Evolutionary conservation across 1,140 invertebrate species (phyloP), one percentile per base, ranked within the genome.

Genomic region (Anoplolepis gracilipes): DNA sequence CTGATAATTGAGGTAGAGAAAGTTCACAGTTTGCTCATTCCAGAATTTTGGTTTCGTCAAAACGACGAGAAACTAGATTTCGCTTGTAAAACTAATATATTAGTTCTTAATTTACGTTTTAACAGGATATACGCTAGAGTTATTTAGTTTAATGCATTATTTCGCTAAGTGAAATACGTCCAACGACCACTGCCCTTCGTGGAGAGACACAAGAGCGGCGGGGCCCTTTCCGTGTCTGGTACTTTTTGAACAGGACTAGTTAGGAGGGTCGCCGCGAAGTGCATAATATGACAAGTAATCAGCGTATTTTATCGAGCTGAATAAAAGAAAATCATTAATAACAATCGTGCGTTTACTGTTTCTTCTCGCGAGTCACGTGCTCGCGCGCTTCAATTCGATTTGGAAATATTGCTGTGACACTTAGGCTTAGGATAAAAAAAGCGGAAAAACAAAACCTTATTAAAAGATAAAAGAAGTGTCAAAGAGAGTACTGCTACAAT

Each of bases 401-500:
- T 94, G 93, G 92, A 93, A 93, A 92, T 92, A 92, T 93, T 92
- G 92, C 59, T 84, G 86, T 82, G 88, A 79, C 87, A 89, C 79
- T 86, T 90, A 88, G 85, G 88, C 64, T 92, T 92, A 93, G 88
- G 86, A 76, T 46, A 42, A 33, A 59, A 19, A 73, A 87, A 81
- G 73, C 67, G 55, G 77, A 90, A 57, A 67, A 88, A 82, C 67
- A 73, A 82, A 82, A 82, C 67, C 78, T 79, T 91, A 88, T 86
- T 79, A 91, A 87, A 72, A 87, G 86, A 85, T 87, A 86, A 85
- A 88, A 89, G 70, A 91, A 91, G 93, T 93, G 92, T 92, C 92
- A 93, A 93, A 93, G 46, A 49, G 46, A 49, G 90, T 94, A 93
- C 89, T 91, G 90, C 91, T 93, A 91, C 89, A 89, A 93, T 91